Evolutionary conservation across 2,113 vertebrate species (phyloP), one percentile per base, ranked within the genome.

Genomic region (Gallinago media): DNA sequence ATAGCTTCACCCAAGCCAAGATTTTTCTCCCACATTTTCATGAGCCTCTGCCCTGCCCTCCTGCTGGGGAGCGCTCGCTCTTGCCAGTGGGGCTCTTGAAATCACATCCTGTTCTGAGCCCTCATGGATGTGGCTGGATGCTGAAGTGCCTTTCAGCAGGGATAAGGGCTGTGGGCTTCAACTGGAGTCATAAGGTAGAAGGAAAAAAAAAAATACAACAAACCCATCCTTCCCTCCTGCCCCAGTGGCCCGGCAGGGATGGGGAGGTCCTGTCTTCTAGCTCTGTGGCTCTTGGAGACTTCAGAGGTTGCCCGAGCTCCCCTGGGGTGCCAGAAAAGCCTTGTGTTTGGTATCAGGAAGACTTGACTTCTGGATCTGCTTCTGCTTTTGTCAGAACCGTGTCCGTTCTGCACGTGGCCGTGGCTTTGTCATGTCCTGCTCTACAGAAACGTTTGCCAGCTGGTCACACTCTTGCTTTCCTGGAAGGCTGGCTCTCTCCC

Each of bases 51-150:
- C 87, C 87, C 62, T 91, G 77, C 59, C 66, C 36, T 82, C 87
- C 81, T 91, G 70, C 80, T 94, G 95, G 70, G 87, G 46, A 93
- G 58, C 1, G 3, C n/a, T 82, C 42, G 74, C 46, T 85, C 73
- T 75, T 88, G 81, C 93, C 93, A 89, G 83, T 58, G 52, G 54
- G 46, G 75, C 78, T 93, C 5, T 32, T 89, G 94, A 82, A 92
- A 82, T 90, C 89, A 29, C 89, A 82, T 96, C 89, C 93, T 96
- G 74, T 65, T 52, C 59, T 2, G n/a, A 46, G n/a, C 62, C 40
- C 56, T 88, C 3, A 1, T 75, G 86, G 70, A 49, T 34, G 87
- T 22, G 91, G 70, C 79, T 63, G 32, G 71, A 44, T 59, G 86
- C 79, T 1, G 0, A 32, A 67, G 83, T 62, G 59, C 55, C 11